Conservation (phyloP, 53 echinoderm and acorn worm species). For the Luidia sarsii region DNA sequence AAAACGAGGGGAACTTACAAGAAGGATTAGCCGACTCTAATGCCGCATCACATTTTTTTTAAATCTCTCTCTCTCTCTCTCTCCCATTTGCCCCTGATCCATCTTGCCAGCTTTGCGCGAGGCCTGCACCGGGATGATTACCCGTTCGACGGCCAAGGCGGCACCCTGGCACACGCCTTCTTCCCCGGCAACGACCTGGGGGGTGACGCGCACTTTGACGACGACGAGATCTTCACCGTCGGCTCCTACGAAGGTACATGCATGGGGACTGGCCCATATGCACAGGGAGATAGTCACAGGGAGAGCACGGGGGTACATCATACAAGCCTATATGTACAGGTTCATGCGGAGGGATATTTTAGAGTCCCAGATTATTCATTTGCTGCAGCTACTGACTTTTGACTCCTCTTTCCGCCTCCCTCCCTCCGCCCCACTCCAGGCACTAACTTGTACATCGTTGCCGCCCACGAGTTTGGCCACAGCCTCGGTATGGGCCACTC, state of each 20-base stretch:
- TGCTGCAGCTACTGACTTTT: not conserved
- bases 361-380: not conserved
- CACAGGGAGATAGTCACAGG: too few relatives aligned
- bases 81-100: too few relatives aligned
- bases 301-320: too few relatives aligned
- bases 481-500: slow-evolving; percentile 95
- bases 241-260: slow-evolving; percentile 68
- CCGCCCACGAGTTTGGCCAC: slow-evolving; percentile 95
- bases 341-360: not conserved
- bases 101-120: slow-evolving; percentile 39
- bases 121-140: slow-evolving; percentile 82
- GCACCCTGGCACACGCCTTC: slow-evolving; percentile 95
- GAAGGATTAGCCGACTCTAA: too few relatives aligned
- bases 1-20: too few relatives aligned
- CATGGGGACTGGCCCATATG: too few relatives aligned
- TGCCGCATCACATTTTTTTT: too few relatives aligned
- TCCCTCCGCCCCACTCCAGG: too few relatives aligned
- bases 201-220: slow-evolving; percentile 97
- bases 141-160: slow-evolving; percentile 94
- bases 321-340: not conserved
- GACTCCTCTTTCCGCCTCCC: not conserved
- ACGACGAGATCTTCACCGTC: slow-evolving; percentile 78
- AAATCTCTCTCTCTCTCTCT: too few relatives aligned
- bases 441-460: slow-evolving; percentile 83
- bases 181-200: slow-evolving; percentile 86